phyloP scores from a whole-genome alignment of 2,113 vertebrate species.

The Passer montanus region DNA sequence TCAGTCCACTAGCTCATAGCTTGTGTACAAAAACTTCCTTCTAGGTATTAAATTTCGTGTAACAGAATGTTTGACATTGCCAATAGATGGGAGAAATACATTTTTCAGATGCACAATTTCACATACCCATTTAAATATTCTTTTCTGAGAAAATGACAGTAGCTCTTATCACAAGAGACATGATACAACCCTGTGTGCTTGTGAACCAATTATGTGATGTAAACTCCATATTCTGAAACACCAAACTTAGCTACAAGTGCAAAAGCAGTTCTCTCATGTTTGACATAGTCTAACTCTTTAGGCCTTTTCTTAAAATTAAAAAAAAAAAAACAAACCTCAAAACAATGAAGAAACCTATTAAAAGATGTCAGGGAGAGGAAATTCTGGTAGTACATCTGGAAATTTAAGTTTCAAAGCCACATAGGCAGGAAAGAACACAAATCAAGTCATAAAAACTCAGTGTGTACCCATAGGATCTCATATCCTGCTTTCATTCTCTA shows the following conservation, averaged over 20 bases:
- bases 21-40: not conserved
- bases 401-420: constrained; percentile 19
- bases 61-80: not conserved
- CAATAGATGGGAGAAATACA: not conserved
- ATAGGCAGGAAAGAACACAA: constrained; percentile 24
- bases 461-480: constrained; percentile 52
- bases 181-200: not conserved
- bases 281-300: constrained; percentile 30
- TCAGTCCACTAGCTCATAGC: not conserved
- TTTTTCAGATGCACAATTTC: constrained; percentile 11
- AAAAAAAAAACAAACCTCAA: not conserved
- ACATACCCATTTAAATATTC: constrained; percentile 41
- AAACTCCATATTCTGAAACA: not conserved
- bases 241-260: constrained; percentile 28
- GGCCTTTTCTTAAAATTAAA: constrained; percentile 23
- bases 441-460: constrained; percentile 3
- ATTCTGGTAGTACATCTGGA: constrained; percentile 35
- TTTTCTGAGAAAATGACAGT: constrained; percentile 41
- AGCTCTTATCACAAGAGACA: constrained; percentile 43
- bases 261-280: constrained; percentile 49
- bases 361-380: not conserved
- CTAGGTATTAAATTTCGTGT: not conserved
- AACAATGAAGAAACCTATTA: not conserved
- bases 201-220: not conserved
- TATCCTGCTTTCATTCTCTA: constrained; percentile 48